Evolutionary conservation across 2,888 invertebrate genomes (phyloP), one percentile per base, ranked within the genome.

Genomic region (Lithodes maja): DNA sequence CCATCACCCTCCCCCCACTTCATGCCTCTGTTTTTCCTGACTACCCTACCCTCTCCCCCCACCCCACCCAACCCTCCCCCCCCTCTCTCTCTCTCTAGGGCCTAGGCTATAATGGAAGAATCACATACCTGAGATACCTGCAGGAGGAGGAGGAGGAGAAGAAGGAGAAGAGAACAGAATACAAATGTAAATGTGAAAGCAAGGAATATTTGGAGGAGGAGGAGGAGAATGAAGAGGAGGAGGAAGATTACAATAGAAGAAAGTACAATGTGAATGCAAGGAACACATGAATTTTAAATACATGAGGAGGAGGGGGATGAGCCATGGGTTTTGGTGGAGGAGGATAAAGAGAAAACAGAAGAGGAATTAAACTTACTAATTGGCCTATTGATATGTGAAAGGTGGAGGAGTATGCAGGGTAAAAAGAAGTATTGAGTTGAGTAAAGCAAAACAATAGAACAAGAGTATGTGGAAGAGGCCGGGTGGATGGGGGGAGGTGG

Each of bases 201-300:
- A 33, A 33, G 33, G 33, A 33, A 33, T 33, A 33, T 33, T 0
- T 53, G n/a, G 74, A 54, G 83, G 74, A 54, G 54, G 75, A 53
- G 83, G 33, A 53, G 74, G 54, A 68, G 85, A 68, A 50, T 61
- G 52, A 78, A 78, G 78, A 52, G 78, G 3, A 12, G 61, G 61
- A 12, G 61, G 12, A 12, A 12, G 33, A 33, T 33, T 33, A 33
- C 33, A 33, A 33, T 33, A 33, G 33, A 33, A 33, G 33, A 33
- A 33, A 33, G 33, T 33, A 33, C 33, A 33, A 33, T 33, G 33
- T 33, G 33, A 33, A 33, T 0, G 33, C 33, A 33, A 33, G 33
- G 33, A 33, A 33, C 33, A 33, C 33, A 33, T 33, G 33, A 33
- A 33, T 33, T 33, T 33, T 33, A 33, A 33, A 0, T 33, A 33